Evolutionary conservation across 2,888 invertebrate genomes (phyloP), one percentile per base, ranked within the genome.

Genomic region (Himalopsyche japonica): DNA sequence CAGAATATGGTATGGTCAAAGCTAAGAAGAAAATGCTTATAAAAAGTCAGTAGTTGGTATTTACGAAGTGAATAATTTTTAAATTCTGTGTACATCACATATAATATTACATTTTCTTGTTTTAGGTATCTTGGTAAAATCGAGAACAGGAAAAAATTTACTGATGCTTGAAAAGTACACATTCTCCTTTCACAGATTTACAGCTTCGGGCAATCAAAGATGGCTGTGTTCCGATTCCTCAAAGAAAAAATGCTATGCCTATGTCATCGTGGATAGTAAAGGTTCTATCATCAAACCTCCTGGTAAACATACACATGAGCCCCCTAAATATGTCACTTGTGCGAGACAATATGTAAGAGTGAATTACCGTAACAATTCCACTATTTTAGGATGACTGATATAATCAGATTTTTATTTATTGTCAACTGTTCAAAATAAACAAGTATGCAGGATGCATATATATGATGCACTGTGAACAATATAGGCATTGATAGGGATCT

Each of bases 81-180:
- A 43, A 15, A 43, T 43, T 43, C 15, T 15, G 43, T 43, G 15
- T 43, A 12, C 43, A 43, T 15, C 37, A 10, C 12, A 12, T 37
- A 8, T 43, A 43, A 43, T 43, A 43, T 43, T 3, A 43, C 15
- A 4, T 43, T 3, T 43, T 43, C 15, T 43, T 15, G 43, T 79
- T 79, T 32, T 37, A 79, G 83, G 79, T 79, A 20, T 80, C n/a
- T 83, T 70, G 24, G 79, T 83, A 34, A 78, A 57, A 2, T 79
- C 79, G 37, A 79, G 80, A 64, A 83, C 34, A 48, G 83, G 83
- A 20, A 83, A 83, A 24, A 80, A 76, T 5, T 49, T 83, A 49
- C 76, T 83, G 15, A 80, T 48, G 37, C 34, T 76, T 37, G 76
- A 76, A 15, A 80, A 80, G 15, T 83, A 83, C 37, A 80, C 80